Evolutionary conservation across 2,113 vertebrate species (phyloP), one percentile per base, ranked within the genome.

Genomic region (Pristiophorus japonicus): DNA sequence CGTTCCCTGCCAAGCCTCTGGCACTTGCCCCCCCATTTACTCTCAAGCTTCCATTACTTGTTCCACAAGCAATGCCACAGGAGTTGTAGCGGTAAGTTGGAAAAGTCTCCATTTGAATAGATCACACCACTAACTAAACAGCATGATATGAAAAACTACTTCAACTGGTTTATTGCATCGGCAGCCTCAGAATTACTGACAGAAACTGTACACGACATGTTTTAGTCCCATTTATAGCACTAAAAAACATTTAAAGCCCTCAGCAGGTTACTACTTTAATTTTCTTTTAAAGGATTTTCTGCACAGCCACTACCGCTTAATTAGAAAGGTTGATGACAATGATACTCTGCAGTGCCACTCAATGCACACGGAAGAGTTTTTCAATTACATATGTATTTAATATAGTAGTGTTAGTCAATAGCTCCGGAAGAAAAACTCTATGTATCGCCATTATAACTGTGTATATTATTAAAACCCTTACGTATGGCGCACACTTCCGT

Each of bases 241-340:
- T n/a, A n/a, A n/a, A n/a, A n/a, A n/a, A n/a, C 10, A 34, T 59
- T 90, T 90, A n/a, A 12, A 59, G 30, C 51, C 12, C 30, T 73
- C 81, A 85, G 81, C 87, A 62, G 59, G 11, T n/a, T 59, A 34
- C 12, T 90, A 90, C 34, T 8, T n/a, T 16, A 38, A 38, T 62
- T 91, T 16, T n/a, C 55, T 91, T 20, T 63, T 30, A 30, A 55
- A 55, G 11, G 87, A 63, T 38, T 91, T 91, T 38, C 3, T 63
- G 59, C 59, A 20, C 27, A 34, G 70, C 30, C 70, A 34, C 85
- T 34, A 55, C n/a, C 34, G 62, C 59, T 34, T 63, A 63, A 38
- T 91, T 91, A 91, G 88, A 63, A 63, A 63, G 55, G 34, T 63
- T 91, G 88, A 91, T 91, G 38, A n/a, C 34, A 59, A 63, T 91